Evolutionary conservation across 2,888 invertebrate species (phyloP).

Genomic region (Tryphoninae sp.): DNA sequence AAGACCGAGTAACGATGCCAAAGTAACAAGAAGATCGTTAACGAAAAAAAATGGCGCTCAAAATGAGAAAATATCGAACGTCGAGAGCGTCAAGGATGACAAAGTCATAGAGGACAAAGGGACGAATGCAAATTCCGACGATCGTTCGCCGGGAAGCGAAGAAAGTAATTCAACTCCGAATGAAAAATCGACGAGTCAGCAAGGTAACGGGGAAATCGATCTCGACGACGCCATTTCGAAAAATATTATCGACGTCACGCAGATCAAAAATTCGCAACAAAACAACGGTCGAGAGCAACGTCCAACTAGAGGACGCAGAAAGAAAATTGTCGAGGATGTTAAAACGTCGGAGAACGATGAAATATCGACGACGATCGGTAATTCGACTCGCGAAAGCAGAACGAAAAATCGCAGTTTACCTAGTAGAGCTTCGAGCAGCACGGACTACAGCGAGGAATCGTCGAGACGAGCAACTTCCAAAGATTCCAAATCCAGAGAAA

Average conservation of each 20-base stretch:
- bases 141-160: slow-evolving; percentile 10
- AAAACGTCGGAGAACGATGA: slow-evolving; percentile 31
- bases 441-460: slow-evolving; percentile 53
- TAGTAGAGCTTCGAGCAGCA: slow-evolving; percentile 53
- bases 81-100: slow-evolving; percentile 67
- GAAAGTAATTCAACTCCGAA: slow-evolving; percentile 59
- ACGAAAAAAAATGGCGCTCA: slow-evolving; percentile 73
- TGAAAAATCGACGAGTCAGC: slow-evolving; percentile 32
- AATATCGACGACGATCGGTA: background rate
- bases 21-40: slow-evolving; percentile 53
- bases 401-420: slow-evolving; percentile 53
- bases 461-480: slow-evolving; percentile 55
- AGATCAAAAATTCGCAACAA: slow-evolving; percentile 47
- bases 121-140: slow-evolving; percentile 56
- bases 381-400: slow-evolving; percentile 26
- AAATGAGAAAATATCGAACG: slow-evolving; percentile 84
- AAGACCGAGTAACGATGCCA: slow-evolving; percentile 51
- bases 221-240: slow-evolving; percentile 62
- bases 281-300: slow-evolving; percentile 26
- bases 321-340: slow-evolving; percentile 55
- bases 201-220: slow-evolving; percentile 50
- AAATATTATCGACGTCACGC: slow-evolving; percentile 58
- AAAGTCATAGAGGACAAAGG: slow-evolving; percentile 52
- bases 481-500: slow-evolving; percentile 43
- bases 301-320: slow-evolving; percentile 49